Evolutionary conservation across 2,888 invertebrate species (phyloP), one percentile per base, ranked within the genome.

Genomic region (Agrilus biguttatus): DNA sequence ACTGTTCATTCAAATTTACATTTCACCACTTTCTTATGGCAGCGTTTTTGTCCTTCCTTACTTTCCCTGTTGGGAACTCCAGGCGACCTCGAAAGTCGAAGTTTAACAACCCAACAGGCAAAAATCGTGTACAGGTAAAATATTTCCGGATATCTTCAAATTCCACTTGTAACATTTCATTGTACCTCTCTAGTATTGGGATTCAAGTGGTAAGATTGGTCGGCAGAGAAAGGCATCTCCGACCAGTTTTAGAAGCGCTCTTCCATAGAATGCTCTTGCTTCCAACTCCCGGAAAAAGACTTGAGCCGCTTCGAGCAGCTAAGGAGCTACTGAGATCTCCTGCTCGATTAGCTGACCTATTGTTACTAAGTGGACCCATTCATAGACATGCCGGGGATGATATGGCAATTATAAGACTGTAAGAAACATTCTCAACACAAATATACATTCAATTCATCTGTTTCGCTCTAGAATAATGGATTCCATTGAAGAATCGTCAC

Each of bases 181-280:
- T 46, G 49, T 3, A 10, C 3, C 28, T 28, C 64, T 62, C 13
- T 57, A 89, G 89, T 60, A 92, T 95, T 56, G 88, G 89, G 8
- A 86, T 87, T 42, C 88, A 92, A 59, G 69, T 95, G 43, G 83
- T 93, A 1, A 76, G 91, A 12, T 69, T 93, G 34, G 89, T 93
- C 1, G 95, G 93, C 0, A 81, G 85, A 33, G 84, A 89, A 19
- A 80, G 86, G 1, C 81, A 82, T n/a, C 67, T 95, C 38, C 74
- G 93, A 12, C 91, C 93, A 8, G 92, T 93, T 36, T 67, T 95
- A 37, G 93, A 93, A 61, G 91, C 93, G 0, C 71, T 95, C 2
- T 93, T 93, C 60, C 93, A 95, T 64, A 75, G 93, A 43, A 90
- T 93, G 83, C 67, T 93, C 4, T 71, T 93, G 0, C 80, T 92